Conservation (phyloP, 2,113 vertebrate species). For the Marmota flaviventris region DNA sequence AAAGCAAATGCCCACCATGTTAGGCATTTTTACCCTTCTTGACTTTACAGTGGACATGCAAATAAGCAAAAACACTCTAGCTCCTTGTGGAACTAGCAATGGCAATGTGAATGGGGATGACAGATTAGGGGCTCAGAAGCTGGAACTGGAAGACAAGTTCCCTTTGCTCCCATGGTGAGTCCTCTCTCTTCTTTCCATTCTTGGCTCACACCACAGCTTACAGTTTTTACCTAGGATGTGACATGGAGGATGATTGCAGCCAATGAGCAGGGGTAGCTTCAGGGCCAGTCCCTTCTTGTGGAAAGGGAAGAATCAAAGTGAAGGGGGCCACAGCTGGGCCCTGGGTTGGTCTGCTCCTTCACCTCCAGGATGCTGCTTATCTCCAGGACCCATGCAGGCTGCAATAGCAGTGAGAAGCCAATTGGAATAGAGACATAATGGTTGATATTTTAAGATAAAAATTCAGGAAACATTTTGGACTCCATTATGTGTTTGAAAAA, state of each 20-base stretch:
- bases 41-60: background rate
- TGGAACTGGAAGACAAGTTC: too few relatives aligned
- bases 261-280: background rate
- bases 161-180: background rate
- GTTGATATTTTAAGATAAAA: background rate
- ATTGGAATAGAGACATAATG: background rate
- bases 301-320: background rate
- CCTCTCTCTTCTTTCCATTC: too few relatives aligned
- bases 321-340: background rate
- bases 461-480: background rate
- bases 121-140: too few relatives aligned
- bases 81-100: background rate
- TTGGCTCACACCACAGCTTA: background rate
- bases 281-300: background rate
- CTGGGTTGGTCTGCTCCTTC: background rate
- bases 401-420: background rate
- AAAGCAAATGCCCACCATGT: background rate
- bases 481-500: background rate
- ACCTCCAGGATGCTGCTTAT: background rate
- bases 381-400: background rate
- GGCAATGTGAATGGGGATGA: background rate
- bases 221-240: background rate
- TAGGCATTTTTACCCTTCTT: background rate
- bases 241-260: background rate
- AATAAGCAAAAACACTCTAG: background rate